Evolutionary conservation across 2,797 vertebrate genomes (phyloP), one percentile per base, ranked within the genome.

Genomic region (Mallotus villosus): DNA sequence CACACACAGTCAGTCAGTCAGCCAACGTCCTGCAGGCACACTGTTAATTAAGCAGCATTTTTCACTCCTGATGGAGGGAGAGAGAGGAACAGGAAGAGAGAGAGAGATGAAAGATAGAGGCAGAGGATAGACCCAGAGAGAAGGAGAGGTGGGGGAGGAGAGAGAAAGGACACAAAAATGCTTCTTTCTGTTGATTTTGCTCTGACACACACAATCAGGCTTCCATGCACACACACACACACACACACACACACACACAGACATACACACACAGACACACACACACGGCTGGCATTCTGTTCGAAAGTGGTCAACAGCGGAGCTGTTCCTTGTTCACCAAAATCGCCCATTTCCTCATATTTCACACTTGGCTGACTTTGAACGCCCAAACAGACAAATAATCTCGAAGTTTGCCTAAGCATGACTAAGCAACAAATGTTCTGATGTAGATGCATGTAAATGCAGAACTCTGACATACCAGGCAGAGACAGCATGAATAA

Each of bases 21-120:
- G 71, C 70, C 81, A 79, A 82, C 83, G 84, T 88, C 88, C 88
- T 88, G 86, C 82, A 87, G 91, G 88, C 83, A 81, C 84, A 81
- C 63, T 81, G 80, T 89, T 92, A 92, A 91, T 92, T 88, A 91
- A 90, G 83, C 82, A 75, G 74, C 79, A 90, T 88, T 86, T 86
- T 89, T 88, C 84, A 89, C 70, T 67, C 76, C 78, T 86, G 84
- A 87, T 83, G 82, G 82, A 75, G 78, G 24, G 62, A 58, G 16
- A 68, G 57, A 14, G 63, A 32, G 21, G 21, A 27, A 61, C 17
- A 17, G 11, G 55, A 67, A 61, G 51, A 53, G 27, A 22, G 14
- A 41, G 24, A 62, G 29, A 76, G 63, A 61, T 57, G 53, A 34
- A 46, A 79, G 77, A 79, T 61, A 27, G 70, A 72, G 53, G 67